phyloP scores from a whole-genome alignment of 2,797 vertebrate species.

The Harpagifer antarcticus region DNA sequence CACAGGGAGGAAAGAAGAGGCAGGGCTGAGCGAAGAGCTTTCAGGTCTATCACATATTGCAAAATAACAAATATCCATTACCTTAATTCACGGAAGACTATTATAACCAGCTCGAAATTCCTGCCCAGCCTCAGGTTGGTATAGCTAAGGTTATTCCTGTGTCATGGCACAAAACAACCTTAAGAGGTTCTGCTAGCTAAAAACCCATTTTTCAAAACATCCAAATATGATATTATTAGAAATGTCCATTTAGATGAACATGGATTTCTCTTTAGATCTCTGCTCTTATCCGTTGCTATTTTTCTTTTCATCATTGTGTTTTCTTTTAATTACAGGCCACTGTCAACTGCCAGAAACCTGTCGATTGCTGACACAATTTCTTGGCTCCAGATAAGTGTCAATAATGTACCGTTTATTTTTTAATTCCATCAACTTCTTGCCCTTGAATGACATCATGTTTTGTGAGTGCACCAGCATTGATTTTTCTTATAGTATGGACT shows the following conservation, averaged over 20 bases:
- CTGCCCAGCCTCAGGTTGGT: not conserved
- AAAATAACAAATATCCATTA: slow-evolving; percentile 16
- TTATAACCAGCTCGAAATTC: not conserved
- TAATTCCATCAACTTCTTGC: slow-evolving; percentile 51
- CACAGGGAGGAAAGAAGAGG: not conserved
- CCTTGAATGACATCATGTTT: slow-evolving; percentile 42
- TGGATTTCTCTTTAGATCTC: slow-evolving; percentile 42
- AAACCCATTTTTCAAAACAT: slow-evolving; percentile 20
- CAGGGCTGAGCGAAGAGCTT: not conserved
- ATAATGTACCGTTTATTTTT: slow-evolving; percentile 47
- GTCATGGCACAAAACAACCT: slow-evolving; percentile 21
- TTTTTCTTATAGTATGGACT: slow-evolving; percentile 17
- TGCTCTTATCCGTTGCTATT: slow-evolving; percentile 37
- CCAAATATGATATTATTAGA: slow-evolving; percentile 20
- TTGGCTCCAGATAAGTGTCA: slow-evolving; percentile 34
- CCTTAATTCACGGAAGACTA: slow-evolving; percentile 12
- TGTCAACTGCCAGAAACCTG: slow-evolving; percentile 45
- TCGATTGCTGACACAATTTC: slow-evolving; percentile 34
- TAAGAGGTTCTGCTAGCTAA: slow-evolving; percentile 16
- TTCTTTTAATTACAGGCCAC: slow-evolving; percentile 52
- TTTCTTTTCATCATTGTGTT: slow-evolving; percentile 48
- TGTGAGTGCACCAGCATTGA: slow-evolving; percentile 27
- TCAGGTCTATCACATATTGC: not conserved
- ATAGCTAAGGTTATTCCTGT: slow-evolving; percentile 28
- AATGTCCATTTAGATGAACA: slow-evolving; percentile 31